A percentile compares a stretch with the other conserved stretches of the same genome.
Conservation (phyloP, 2,888 invertebrate genomes). For the Lydus trimaculatus region DNA sequence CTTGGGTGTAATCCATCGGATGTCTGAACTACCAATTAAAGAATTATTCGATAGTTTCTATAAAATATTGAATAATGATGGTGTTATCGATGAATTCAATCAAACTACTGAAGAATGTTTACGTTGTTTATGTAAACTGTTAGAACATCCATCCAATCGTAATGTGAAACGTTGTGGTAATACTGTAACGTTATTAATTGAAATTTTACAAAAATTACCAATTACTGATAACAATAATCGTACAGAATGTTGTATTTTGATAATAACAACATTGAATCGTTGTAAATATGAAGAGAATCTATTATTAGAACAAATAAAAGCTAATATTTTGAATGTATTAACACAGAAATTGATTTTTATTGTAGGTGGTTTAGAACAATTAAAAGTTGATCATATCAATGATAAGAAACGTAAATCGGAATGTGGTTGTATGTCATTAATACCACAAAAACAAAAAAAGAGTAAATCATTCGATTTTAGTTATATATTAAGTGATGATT, state of each 20-base stretch:
- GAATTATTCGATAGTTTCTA: slow-evolving; percentile 51
- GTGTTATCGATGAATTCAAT: slow-evolving; percentile 40
- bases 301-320: slow-evolving; percentile 47
- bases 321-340: slow-evolving; percentile 47
- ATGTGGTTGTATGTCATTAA: neutral
- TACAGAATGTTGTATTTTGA: slow-evolving; percentile 51
- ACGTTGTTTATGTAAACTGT: slow-evolving; percentile 51
- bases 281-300: slow-evolving; percentile 51
- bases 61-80: slow-evolving; percentile 43
- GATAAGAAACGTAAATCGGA: slow-evolving; percentile 34
- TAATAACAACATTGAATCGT: slow-evolving; percentile 51
- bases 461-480: slow-evolving; percentile 4
- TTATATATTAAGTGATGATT: neutral
- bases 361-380: slow-evolving; percentile 43
- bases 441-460: neutral
- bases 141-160: slow-evolving; percentile 51
- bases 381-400: slow-evolving; percentile 32
- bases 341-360: slow-evolving; percentile 50
- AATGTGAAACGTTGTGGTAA: slow-evolving; percentile 44
- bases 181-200: slow-evolving; percentile 46
- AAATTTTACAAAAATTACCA: slow-evolving; percentile 45
- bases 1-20: slow-evolving; percentile 44
- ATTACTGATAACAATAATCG: slow-evolving; percentile 36
- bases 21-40: slow-evolving; percentile 54
- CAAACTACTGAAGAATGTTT: slow-evolving; percentile 48